phyloP scores from a whole-genome alignment of 2,113 vertebrate species.

The Hylia prasina region DNA sequence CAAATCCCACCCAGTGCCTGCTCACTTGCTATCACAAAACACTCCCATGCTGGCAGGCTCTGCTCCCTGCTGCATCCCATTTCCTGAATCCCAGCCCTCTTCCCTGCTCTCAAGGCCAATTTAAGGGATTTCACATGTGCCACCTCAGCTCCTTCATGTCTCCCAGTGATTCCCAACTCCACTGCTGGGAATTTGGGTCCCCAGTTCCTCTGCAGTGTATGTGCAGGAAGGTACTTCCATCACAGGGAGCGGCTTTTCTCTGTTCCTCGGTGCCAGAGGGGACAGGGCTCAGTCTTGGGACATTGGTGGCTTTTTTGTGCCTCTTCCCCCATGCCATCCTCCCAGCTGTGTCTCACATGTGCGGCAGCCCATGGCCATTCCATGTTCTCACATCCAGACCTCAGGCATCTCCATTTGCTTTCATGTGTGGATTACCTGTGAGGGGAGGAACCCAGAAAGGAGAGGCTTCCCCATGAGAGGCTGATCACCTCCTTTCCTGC shows the following conservation, averaged over 20 bases:
- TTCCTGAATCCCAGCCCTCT: not conserved
- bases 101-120: not conserved
- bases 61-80: not conserved
- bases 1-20: not conserved
- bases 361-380: not conserved
- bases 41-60: rapidly evolving
- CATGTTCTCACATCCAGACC: rapidly evolving
- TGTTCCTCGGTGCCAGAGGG: not conserved
- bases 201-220: rapidly evolving
- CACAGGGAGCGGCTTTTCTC: not conserved
- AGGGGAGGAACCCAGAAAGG: not conserved
- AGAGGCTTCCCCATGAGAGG: not conserved
- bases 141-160: not conserved
- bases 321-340: rapidly evolving
- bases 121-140: not conserved
- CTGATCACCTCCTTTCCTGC: not conserved
- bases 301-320: not conserved
- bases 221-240: not conserved
- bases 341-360: rapidly evolving
- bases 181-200: not conserved
- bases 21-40: not conserved
- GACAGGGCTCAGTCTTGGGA: not conserved
- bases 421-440: not conserved
- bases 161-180: not conserved
- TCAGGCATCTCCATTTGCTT: rapidly evolving